A percentile compares a stretch with the other conserved stretches of the same genome.
phyloP scores from a whole-genome alignment of 2,888 invertebrate genomes.

The Drosophila barbarae region DNA sequence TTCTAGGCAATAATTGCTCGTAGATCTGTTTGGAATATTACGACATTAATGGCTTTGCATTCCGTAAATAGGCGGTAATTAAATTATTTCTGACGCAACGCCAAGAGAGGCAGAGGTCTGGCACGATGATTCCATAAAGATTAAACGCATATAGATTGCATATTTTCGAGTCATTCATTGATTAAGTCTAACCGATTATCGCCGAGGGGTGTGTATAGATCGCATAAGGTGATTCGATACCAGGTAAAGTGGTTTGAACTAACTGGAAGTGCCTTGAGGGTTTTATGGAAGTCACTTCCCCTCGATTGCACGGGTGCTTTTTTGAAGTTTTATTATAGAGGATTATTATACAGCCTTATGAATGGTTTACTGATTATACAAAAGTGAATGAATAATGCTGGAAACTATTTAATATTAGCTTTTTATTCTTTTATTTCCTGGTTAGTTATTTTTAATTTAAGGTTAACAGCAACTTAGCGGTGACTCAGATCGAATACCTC shows the following conservation, averaged over 20 bases:
- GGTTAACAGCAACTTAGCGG: neutral
- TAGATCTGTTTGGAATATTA: conserved; percentile 10
- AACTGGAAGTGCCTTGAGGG: conserved; percentile 3
- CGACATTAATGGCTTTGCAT: conserved; percentile 18
- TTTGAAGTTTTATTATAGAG: conserved; percentile 4
- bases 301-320: conserved; percentile 15
- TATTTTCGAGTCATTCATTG: conserved; percentile 25
- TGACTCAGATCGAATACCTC: neutral
- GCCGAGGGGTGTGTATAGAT: conserved; percentile 17
- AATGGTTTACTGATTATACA: neutral
- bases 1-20: neutral
- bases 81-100: conserved; percentile 33
- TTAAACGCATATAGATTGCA: conserved; percentile 17
- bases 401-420: neutral
- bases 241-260: neutral
- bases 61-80: conserved; percentile 31
- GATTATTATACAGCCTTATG: neutral
- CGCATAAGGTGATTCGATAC: conserved; percentile 1
- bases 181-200: conserved; percentile 14
- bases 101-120: conserved; percentile 4
- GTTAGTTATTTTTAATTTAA: neutral
- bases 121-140: conserved; percentile 23
- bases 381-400: conserved; percentile 13
- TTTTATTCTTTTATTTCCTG: neutral
- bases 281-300: conserved; percentile 15